Percentiles rank a stretch among this genome's conserved stretches.
phyloP scores from a whole-genome alignment of 2,888 invertebrate genomes.

The Brassicogethes aeneus region DNA sequence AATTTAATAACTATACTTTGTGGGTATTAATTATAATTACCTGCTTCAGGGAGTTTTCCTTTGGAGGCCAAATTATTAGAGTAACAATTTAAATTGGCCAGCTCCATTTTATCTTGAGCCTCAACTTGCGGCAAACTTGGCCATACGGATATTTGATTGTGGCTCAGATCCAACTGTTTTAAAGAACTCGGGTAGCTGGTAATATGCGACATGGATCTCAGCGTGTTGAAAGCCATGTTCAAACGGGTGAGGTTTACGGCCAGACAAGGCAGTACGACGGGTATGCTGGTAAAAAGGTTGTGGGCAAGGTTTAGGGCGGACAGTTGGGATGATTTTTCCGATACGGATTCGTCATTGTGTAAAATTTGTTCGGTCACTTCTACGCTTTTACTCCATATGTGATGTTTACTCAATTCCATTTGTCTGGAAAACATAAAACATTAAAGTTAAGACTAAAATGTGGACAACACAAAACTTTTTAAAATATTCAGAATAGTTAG shows the following conservation, averaged over 20 bases:
- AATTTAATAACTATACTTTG: background rate
- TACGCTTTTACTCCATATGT: conserved; percentile 62
- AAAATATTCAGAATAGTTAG: no score
- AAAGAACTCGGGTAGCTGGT: conserved; percentile 83
- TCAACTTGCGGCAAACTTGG: conserved; percentile 71
- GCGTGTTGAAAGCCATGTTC: conserved; percentile 85
- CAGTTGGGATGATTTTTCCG: conserved; percentile 54
- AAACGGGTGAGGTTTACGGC: conserved; percentile 79
- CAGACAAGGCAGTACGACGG: conserved; percentile 80
- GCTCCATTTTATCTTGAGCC: conserved; percentile 49
- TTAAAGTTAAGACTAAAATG: background rate
- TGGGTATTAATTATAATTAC: conserved; percentile 18
- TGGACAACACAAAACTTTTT: no score
- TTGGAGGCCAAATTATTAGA: conserved; percentile 21
- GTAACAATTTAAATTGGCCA: conserved; percentile 65
- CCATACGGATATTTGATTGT: conserved; percentile 87
- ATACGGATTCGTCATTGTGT: conserved; percentile 48
- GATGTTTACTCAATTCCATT: conserved; percentile 62
- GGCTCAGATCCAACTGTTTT: conserved; percentile 86
- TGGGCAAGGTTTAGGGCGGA: conserved; percentile 79
- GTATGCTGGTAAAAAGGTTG: conserved; percentile 83
- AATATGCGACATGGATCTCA: conserved; percentile 74
- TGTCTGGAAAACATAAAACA: conserved; percentile 36
- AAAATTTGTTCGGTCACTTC: conserved; percentile 59
- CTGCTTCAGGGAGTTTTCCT: conserved; percentile 34